Evolutionary conservation across 2,113 vertebrate genomes (phyloP).

Genomic region (Microcebus ravelobensis): DNA sequence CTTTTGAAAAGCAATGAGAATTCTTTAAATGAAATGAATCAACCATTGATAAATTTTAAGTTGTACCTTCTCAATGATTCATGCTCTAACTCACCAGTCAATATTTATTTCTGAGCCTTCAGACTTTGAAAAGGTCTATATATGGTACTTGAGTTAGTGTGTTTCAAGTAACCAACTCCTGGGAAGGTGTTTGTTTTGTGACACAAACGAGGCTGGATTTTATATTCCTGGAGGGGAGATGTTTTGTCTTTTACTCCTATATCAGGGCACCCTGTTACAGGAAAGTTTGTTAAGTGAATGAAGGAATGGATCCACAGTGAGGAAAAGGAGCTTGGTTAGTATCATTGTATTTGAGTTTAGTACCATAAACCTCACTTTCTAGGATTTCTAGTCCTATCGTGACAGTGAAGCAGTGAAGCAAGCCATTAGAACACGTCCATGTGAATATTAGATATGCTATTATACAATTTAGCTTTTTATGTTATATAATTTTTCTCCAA

Average conservation of each 20-base stretch:
- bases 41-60: background rate
- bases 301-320: background rate
- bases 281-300: background rate
- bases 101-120: slow-evolving; percentile 30
- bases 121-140: background rate
- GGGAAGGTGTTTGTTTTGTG: background rate
- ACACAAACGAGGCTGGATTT: background rate
- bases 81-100: background rate
- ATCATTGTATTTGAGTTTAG: background rate
- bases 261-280: background rate
- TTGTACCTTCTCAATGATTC: slow-evolving; percentile 1
- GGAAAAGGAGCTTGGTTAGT: background rate
- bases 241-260: background rate
- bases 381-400: background rate
- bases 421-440: background rate
- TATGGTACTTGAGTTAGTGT: background rate
- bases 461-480: background rate
- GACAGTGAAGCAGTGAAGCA: slow-evolving; percentile 3
- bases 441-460: background rate
- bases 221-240: background rate
- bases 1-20: background rate
- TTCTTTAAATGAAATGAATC: slow-evolving; percentile 40
- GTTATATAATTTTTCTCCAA: background rate
- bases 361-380: background rate
- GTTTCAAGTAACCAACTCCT: background rate